Evolutionary conservation across 2,888 invertebrate genomes (phyloP).

Genomic region (Galerucella nymphaeae): DNA sequence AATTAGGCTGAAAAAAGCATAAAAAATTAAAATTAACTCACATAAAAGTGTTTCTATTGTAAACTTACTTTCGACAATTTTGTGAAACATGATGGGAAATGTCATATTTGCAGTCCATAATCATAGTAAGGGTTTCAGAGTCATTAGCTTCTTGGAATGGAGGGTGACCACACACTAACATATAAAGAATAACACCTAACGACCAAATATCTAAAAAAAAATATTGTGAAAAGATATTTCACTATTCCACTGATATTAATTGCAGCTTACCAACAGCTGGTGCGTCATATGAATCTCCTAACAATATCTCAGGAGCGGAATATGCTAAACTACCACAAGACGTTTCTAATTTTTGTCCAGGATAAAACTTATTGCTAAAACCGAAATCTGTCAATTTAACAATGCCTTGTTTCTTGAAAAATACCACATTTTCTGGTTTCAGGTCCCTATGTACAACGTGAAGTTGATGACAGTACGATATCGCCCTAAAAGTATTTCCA

Average conservation of each 20-base stretch:
- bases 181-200: conserved; percentile 96
- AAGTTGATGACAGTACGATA: conserved; percentile 96
- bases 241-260: no score
- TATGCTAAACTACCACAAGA: conserved; percentile 99
- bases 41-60: neutral
- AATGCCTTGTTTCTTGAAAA: conserved; percentile 95
- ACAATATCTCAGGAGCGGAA: conserved; percentile 97
- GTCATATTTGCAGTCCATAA: conserved; percentile 98
- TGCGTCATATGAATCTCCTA: conserved; percentile 98
- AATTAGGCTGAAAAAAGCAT: conserved; percentile 75
- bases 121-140: conserved; percentile 98
- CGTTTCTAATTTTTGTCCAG: conserved; percentile 96
- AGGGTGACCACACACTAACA: conserved; percentile 97
- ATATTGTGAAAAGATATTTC: neutral
- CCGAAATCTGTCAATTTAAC: conserved; percentile 99
- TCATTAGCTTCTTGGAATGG: conserved; percentile 99
- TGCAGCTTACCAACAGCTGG: conserved; percentile 89
- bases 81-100: conserved; percentile 89
- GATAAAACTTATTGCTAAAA: conserved; percentile 94
- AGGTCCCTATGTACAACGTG: conserved; percentile 91
- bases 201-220: conserved; percentile 91
- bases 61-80: conserved; percentile 80
- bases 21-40: no score
- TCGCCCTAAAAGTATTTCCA: conserved; percentile 72
- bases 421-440: conserved; percentile 99